These are phyloP conservation scores for Oncorhynchus keta DNA, from an alignment of 2,113 vertebrate species.

Conservation along the genomic window DNA sequence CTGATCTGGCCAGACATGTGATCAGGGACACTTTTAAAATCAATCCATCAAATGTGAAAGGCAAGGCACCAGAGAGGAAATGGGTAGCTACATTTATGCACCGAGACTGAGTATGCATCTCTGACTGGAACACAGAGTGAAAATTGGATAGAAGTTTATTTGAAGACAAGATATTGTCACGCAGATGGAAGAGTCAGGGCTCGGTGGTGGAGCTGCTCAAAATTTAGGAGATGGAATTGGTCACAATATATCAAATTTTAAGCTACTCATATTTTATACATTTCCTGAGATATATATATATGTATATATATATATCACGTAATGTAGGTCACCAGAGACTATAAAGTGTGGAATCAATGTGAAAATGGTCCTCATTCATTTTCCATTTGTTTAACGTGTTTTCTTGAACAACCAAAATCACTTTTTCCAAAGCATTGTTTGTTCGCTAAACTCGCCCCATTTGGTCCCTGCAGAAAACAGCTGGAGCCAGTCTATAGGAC, in stretches of 20 bases:
- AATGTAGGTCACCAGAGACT: too few relatives aligned
- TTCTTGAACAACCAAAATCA: too few relatives aligned
- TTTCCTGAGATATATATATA: too few relatives aligned
- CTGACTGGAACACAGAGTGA: conserved; percentile 1
- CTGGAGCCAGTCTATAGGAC: conserved; percentile 11
- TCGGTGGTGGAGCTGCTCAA: background rate
- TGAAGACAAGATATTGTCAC: conserved; percentile 27
- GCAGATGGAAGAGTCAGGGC: background rate
- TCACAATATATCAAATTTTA: too few relatives aligned
- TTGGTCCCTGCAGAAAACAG: too few relatives aligned
- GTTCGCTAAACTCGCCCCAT: too few relatives aligned
- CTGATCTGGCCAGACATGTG: conserved; percentile 19
- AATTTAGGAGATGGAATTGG: too few relatives aligned
- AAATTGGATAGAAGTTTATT: conserved; percentile 5
- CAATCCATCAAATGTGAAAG: conserved; percentile 43
- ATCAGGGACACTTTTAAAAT: conserved; percentile 26
- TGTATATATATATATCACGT: too few relatives aligned
- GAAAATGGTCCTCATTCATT: too few relatives aligned
- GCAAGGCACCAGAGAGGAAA: conserved; percentile 3
- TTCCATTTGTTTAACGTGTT: too few relatives aligned
- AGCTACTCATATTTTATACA: conserved; percentile 5
- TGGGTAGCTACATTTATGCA: conserved; percentile 18
- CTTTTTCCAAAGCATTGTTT: too few relatives aligned
- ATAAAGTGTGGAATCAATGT: too few relatives aligned
- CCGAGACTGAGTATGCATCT: background rate